Evolutionary conservation across 2,888 invertebrate genomes (phyloP), one percentile per base, ranked within the genome.

Genomic region (Pseudococcus longispinus): DNA sequence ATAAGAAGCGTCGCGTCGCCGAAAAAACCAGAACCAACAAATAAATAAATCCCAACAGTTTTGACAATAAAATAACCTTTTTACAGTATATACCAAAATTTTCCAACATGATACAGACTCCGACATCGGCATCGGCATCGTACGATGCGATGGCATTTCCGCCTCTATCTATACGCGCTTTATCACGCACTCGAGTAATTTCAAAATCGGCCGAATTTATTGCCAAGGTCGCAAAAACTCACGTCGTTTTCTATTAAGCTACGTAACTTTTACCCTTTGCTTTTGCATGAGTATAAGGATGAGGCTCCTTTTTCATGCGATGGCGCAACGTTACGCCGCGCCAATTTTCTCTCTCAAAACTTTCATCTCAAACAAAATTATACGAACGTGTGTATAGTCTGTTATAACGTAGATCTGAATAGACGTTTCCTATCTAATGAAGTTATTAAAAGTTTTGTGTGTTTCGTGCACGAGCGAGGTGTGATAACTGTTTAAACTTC

Each of bases 171-270:
- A n/a, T 26, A 20, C 18, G 18, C 70, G 70, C 70, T 70, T 29
- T 29, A 70, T 29, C 70, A 70, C 70, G 70, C 70, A 29, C 29
- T 18, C 70, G 70, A 70, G 70, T 70, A 70, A 70, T 70, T 70
- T 70, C 29, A 70, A 70, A 70, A 70, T 70, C 70, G 70, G 29
- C 70, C 29, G 70, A 70, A 70, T 70, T 70, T 70, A 70, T 70
- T 70, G 70, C 70, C 70, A 70, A 70, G 70, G 70, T 70, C 70
- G 70, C 29, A 29, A 26, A 70, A 70, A 29, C 29, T 70, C 70
- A 29, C 70, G 70, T 70, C 70, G 29, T 70, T 70, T 70, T 29
- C 70, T 70, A 70, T 70, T 70, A 29, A 29, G 70, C 29, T 29
- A 37, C 37, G 37, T 37, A 70, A 70, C 70, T 70, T 70, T 70